Evolutionary conservation across 2,888 invertebrate species (phyloP).

Genomic region (Aphrophora alni): DNA sequence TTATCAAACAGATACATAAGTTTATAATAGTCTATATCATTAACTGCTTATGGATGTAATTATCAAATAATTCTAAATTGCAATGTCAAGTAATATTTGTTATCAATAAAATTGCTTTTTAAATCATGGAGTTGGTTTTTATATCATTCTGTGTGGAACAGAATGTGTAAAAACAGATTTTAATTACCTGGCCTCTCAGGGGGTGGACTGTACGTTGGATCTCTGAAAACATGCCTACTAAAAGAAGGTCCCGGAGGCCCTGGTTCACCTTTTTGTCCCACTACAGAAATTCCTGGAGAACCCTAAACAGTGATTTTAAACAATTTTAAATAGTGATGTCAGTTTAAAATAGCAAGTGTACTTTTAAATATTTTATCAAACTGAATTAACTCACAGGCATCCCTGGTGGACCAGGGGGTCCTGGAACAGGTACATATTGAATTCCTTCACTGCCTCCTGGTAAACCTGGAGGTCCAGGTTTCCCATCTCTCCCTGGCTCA

Average conservation of each 20-base stretch:
- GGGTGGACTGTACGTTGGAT: neutral
- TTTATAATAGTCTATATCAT: too few species aligned
- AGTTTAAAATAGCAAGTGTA: too few species aligned
- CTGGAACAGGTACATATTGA: constrained; percentile 74
- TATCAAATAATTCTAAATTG: too few species aligned
- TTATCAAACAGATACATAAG: too few species aligned
- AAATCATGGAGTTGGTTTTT: too few species aligned
- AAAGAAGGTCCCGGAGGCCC: constrained; percentile 46
- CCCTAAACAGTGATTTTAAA: constrained; percentile 48
- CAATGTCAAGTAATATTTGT: too few species aligned
- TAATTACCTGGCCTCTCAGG: neutral
- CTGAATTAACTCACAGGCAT: constrained; percentile 59
- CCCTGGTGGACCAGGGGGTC: constrained; percentile 69
- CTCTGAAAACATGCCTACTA: neutral
- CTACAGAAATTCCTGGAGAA: constrained; percentile 47
- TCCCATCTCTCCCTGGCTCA: constrained; percentile 53
- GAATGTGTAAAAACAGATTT: too few species aligned
- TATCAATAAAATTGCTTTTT: too few species aligned
- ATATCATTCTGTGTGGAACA: too few species aligned
- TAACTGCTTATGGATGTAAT: too few species aligned
- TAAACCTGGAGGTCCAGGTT: constrained; percentile 56
- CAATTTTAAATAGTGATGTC: too few species aligned
- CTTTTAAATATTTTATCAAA: too few species aligned
- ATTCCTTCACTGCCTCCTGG: constrained; percentile 38
- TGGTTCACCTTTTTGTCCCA: constrained; percentile 44